Base-by-base conservation (phyloP, 64 coral and sea anemone species). In the Exaiptasia diaphana region DNA sequence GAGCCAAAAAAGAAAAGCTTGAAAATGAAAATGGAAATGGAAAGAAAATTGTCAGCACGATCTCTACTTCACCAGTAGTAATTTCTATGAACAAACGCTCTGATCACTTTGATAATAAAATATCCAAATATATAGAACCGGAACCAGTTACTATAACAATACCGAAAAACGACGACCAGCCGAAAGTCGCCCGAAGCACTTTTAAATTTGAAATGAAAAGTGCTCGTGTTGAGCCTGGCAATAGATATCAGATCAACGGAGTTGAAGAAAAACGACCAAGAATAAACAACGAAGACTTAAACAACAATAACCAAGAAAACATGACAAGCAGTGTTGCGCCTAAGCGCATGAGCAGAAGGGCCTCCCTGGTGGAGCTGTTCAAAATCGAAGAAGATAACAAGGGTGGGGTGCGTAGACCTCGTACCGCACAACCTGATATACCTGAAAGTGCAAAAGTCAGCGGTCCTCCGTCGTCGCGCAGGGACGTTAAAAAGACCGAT, bases 351-450 rank as follows among this genome's bases (percentile, higher is more conserved):
- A 87, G 83, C 4, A 85, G 91, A 38, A 64, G 91, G 15, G 64
- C 86, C 22, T 94, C 91, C 7, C 56, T 94, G 6, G 91, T 84
- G n/a, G 91, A 94, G 74, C 67, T 94, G 50, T 94, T 94, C 56
- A 94, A 94, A 61, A 82, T 94, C 25, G 91, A 94, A 26, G 72
- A 87, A 41, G 54, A 74, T 44, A 33, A 15, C 18, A 74, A 58
- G 40, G 65, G 83, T 50, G 78, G 83, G 69, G 82, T 53, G 41
- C 13, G 58, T 46, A 75, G 78, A 57, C 18, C 72, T 15, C 69
- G 69, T 18, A 72, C 26, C 21, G 76, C 76, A 35, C 67, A 79
- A 38, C 75, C 85, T 17, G 75, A 70, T 15, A 73, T 45, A 30
- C 69, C 69, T 14, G 85, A 88, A 14, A 72, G 68, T 60, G 85